Base-by-base conservation (phyloP, 2,113 vertebrate genomes). In the Fulmarus glacialis region DNA sequence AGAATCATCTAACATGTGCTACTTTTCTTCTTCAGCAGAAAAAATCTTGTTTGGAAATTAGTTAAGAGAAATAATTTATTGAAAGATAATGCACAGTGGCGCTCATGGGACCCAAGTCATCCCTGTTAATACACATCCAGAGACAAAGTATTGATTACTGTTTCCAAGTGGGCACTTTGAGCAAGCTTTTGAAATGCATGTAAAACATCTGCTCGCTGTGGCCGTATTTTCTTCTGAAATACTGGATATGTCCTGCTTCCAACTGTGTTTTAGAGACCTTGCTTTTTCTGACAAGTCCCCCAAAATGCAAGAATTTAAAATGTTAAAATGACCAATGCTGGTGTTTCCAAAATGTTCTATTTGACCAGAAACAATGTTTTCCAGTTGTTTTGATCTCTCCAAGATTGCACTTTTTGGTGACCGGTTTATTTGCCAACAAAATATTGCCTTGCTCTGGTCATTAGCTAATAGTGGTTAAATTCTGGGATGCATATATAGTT, bases 1-100 rank as follows among this genome's bases (percentile, higher is more conserved):
- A 32, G 4, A 27, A 38, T 86, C 38, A 12, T 45, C 48, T 58
- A 72, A 38, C 24, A 22, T 0, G 0, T 24, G 17, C 7, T 52
- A 8, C 12, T 91, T 75, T 60, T 42, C 29, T 48, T 60, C 43
- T 68, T 91, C 38, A 58, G 5, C 10, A 91, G 58, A 7, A 43
- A 55, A 36, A 36, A 12, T 5, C 7, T 53, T 40, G 10, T 15
- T 52, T 42, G 38, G 53, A 85, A 82, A 68, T 63, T 11, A 56
- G 17, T 48, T 26, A 89, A 53, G 36, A 79, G 48, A 60, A 89
- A 79, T 52, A 22, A 70, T 43, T 38, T 56, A 42, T 20, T 55
- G 55, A 63, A 67, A 16, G 38, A 45, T 40, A 59, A 53, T 7
- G 21, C 12, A 48, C 43, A 21, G 42, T 16, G 26, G 6, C 42